Evolutionary conservation across 2,797 vertebrate genomes (phyloP).

Genomic region (Betta splendens): DNA sequence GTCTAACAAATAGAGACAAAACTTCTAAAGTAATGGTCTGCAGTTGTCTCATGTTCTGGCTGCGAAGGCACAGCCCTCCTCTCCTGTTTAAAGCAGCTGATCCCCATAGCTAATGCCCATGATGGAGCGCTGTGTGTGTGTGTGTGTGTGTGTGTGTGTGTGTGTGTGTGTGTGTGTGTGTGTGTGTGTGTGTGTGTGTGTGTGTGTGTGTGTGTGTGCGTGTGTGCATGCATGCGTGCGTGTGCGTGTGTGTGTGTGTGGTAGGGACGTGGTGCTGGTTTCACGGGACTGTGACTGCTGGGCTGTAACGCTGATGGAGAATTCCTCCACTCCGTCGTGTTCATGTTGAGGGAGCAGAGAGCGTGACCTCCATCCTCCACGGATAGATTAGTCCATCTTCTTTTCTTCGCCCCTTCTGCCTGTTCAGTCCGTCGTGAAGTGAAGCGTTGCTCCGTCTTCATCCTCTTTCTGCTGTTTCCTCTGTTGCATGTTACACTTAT

Average conservation of each 20-base stretch:
- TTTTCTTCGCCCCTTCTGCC: neutral
- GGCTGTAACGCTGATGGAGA: slow-evolving; percentile 70
- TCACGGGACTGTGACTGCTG: slow-evolving; percentile 68
- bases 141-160: slow-evolving; percentile 40
- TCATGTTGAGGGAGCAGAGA: slow-evolving; percentile 53
- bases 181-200: slow-evolving; percentile 45
- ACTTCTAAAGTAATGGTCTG: slow-evolving; percentile 51
- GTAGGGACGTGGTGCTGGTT: slow-evolving; percentile 58
- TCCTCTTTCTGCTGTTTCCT: neutral
- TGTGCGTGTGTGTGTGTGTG: slow-evolving; percentile 31
- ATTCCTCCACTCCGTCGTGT: slow-evolving; percentile 63
- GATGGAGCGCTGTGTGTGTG: slow-evolving; percentile 61
- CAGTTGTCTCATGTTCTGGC: slow-evolving; percentile 50
- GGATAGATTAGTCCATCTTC: slow-evolving; percentile 30
- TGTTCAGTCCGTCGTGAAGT: no score
- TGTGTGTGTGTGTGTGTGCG: slow-evolving; percentile 25
- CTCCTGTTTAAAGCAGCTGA: slow-evolving; percentile 65
- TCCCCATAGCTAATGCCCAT: slow-evolving; percentile 73
- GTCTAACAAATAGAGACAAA: slow-evolving; percentile 40
- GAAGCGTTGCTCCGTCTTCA: neutral
- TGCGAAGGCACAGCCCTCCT: slow-evolving; percentile 47
- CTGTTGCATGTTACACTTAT: neutral
- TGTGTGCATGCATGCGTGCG: slow-evolving; percentile 47
- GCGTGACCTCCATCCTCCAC: slow-evolving; percentile 47
- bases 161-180: slow-evolving; percentile 33